These are phyloP conservation scores for Zootermopsis nevadensis DNA, from an alignment of 2,888 invertebrate genomes.

Conservation along the genomic window DNA sequence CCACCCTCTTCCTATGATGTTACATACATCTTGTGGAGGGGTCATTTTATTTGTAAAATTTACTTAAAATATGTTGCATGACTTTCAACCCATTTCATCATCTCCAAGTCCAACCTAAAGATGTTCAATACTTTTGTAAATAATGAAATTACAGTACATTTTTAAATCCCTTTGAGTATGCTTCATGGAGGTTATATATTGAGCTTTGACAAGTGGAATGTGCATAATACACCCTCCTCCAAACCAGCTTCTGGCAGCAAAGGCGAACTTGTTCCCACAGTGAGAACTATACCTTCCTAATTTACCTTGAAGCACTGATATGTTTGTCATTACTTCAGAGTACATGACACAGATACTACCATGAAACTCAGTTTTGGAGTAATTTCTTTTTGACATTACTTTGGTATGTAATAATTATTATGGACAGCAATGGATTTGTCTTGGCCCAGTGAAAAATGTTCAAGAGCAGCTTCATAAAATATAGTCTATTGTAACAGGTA, in stretches of 20 bases:
- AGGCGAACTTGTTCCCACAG: conserved; percentile 38
- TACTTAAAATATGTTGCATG: conserved; percentile 35
- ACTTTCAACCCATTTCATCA: conserved; percentile 12
- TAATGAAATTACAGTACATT: conserved; percentile 5
- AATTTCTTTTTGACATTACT: not conserved
- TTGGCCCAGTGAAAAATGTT: not conserved
- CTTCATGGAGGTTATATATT: conserved; percentile 30
- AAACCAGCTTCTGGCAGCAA: conserved; percentile 9
- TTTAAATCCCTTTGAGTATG: conserved; percentile 25
- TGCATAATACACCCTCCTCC: conserved; percentile 25
- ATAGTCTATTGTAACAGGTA: not conserved
- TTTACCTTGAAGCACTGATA: conserved; percentile 17
- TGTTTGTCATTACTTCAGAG: conserved; percentile 11
- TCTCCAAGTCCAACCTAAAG: not conserved
- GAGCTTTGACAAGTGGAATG: conserved; percentile 42
- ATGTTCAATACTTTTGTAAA: conserved; percentile 31
- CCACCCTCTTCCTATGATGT: conserved; percentile 27
- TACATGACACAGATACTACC: not conserved
- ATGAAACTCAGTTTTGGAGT: not conserved
- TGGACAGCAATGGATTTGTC: not conserved
- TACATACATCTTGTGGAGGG: conserved; percentile 21
- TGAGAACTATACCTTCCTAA: not conserved
- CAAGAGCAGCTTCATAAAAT: not conserved
- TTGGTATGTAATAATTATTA: not conserved
- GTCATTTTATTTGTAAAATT: conserved; percentile 29